These are phyloP conservation scores for Lutraria rhynchaena DNA, from an alignment of 1,140 invertebrate species.

Conservation along the genomic window DNA sequence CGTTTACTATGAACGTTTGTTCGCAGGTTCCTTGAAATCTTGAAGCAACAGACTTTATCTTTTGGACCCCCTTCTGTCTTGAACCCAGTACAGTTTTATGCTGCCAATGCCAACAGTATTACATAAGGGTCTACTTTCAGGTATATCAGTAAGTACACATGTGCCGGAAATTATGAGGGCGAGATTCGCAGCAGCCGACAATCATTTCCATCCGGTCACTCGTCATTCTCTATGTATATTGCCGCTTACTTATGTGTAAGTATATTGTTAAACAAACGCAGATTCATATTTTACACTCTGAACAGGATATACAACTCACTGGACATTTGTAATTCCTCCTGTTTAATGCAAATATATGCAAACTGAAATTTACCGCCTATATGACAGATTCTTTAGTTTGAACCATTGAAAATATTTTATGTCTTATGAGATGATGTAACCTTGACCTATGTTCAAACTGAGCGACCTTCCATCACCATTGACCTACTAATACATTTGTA, in stretches of 20 bases:
- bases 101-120: too few relatives aligned
- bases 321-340: background rate
- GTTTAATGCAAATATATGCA: background rate
- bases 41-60: too few relatives aligned
- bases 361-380: background rate
- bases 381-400: too few relatives aligned
- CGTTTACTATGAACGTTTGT: too few relatives aligned
- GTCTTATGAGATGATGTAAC: too few relatives aligned
- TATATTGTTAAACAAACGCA: conserved; percentile 5
- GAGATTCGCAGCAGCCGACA: conserved; percentile 70
- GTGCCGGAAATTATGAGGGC: conserved; percentile 54
- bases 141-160: conserved; percentile 65
- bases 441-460: too few relatives aligned
- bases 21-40: too few relatives aligned
- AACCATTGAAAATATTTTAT: too few relatives aligned
- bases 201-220: conserved; percentile 85
- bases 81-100: too few relatives aligned
- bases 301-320: background rate
- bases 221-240: conserved; percentile 83
- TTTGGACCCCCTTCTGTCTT: too few relatives aligned
- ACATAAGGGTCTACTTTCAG: conserved; percentile 54
- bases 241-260: conserved; percentile 83
- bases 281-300: background rate
- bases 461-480: too few relatives aligned
- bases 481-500: too few relatives aligned